Evolutionary conservation across 2,797 vertebrate genomes (phyloP).

Genomic region (Ibycter americanus): DNA sequence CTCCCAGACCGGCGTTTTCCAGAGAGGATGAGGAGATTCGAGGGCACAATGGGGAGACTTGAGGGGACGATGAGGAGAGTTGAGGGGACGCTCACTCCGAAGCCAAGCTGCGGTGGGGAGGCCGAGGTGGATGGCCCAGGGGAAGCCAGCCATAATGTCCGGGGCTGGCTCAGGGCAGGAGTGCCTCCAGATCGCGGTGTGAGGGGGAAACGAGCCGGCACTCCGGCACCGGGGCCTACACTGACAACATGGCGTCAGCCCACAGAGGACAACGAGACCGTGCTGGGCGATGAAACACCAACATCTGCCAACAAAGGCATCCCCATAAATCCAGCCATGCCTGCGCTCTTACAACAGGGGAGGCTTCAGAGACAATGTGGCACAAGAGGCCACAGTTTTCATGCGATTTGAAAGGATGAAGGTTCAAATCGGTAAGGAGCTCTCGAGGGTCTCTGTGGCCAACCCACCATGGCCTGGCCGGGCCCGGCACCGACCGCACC

Average conservation of each 20-base stretch:
- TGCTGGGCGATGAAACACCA: neutral
- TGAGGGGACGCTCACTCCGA: fast-evolving
- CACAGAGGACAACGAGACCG: neutral
- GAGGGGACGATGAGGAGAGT: neutral
- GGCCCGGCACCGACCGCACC: neutral
- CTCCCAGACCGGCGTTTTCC: neutral
- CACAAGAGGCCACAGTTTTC: neutral
- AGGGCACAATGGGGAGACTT: too few relatives aligned
- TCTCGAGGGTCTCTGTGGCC: too few relatives aligned
- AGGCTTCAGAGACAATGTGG: neutral
- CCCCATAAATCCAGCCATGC: neutral
- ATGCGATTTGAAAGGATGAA: neutral
- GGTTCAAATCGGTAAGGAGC: neutral
- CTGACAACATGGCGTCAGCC: neutral
- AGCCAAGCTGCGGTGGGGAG: neutral
- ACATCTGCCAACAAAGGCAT: neutral
- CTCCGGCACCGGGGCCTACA: fast-evolving
- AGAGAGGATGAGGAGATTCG: neutral
- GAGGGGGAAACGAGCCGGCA: neutral
- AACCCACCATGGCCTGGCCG: neutral
- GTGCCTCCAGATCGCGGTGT: neutral
- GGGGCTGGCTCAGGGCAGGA: neutral
- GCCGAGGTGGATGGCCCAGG: neutral
- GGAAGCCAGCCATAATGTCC: neutral
- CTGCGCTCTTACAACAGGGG: neutral